Percentiles rank a stretch among this genome's conserved stretches.
These are phyloP conservation scores for Nothoprocta pentlandii DNA, from an alignment of 2,113 vertebrate species.

Conservation along the genomic window DNA sequence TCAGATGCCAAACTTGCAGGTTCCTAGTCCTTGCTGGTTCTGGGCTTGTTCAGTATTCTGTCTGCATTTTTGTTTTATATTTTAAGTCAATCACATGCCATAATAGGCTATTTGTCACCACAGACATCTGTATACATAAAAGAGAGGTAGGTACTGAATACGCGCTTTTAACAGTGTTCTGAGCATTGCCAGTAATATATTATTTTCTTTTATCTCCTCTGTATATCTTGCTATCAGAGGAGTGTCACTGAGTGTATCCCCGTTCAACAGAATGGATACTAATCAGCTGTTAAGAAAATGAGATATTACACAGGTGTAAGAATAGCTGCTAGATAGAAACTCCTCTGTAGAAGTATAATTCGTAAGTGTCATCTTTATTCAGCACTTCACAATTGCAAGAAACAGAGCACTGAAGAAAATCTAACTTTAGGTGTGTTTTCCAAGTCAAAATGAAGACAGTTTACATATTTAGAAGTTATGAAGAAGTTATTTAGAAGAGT, in stretches of 20 bases:
- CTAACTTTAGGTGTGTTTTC: background rate
- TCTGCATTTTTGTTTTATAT: constrained; percentile 6
- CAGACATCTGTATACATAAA: constrained; percentile 45
- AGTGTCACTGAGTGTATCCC: constrained; percentile 45
- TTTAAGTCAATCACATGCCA: constrained; percentile 37
- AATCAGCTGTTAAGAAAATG: constrained; percentile 68
- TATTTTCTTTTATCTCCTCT: constrained; percentile 63
- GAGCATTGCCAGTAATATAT: background rate
- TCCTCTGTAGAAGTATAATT: constrained; percentile 46
- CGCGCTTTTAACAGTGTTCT: constrained; percentile 22
- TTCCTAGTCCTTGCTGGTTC: background rate
- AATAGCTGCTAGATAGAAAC: constrained; percentile 47
- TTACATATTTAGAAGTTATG: background rate
- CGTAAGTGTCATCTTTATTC: background rate
- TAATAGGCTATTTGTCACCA: constrained; percentile 41
- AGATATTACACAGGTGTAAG: constrained; percentile 9
- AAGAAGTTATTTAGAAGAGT: no score
- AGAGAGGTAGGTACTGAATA: constrained; percentile 38
- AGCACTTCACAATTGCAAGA: no score
- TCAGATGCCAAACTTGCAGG: background rate
- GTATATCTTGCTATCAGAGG: constrained; percentile 38
- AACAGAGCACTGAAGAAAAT: no score
- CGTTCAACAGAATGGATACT: constrained; percentile 58
- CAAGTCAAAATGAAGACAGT: background rate
- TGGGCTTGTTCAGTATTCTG: constrained; percentile 14